Percentiles rank a stretch among this genome's conserved stretches.
Evolutionary conservation across 64 coral and sea anemone species (phyloP).

Genomic region (Montipora capricornis): DNA sequence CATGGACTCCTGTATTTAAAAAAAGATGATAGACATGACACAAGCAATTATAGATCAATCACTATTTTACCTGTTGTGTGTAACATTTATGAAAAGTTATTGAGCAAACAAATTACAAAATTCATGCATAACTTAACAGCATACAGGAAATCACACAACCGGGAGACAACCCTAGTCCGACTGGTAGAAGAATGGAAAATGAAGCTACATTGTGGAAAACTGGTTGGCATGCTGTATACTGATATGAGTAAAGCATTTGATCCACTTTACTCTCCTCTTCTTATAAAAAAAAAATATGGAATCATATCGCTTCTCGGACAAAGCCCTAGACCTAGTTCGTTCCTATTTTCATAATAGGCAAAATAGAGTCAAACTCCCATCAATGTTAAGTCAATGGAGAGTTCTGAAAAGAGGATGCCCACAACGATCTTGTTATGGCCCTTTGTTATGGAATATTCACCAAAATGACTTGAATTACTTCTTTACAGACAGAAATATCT

Average conservation of each 20-base stretch:
- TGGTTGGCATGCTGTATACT: no score
- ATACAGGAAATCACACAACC: no score
- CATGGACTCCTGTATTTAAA: neutral
- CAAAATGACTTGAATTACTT: neutral
- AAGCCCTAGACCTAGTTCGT: neutral
- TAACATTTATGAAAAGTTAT: neutral
- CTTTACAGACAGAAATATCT: neutral
- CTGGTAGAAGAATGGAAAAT: no score
- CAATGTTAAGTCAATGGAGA: no score
- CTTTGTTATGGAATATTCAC: neutral
- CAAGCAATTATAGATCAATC: neutral
- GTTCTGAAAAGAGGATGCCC: no score
- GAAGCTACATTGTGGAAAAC: no score
- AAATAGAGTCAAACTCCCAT: neutral
- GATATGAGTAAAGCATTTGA: neutral
- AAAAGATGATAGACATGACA: neutral
- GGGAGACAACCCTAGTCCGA: no score
- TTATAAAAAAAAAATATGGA: neutral
- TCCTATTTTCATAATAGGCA: neutral
- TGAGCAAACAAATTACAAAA: constrained; percentile 21
- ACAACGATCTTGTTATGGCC: no score
- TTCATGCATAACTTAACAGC: neutral
- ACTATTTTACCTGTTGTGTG: neutral
- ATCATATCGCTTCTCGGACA: neutral
- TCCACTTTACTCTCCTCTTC: neutral